Evolutionary conservation across 2,888 invertebrate genomes (phyloP), one percentile per base, ranked within the genome.

Genomic region (Sussaba pulchella): DNA sequence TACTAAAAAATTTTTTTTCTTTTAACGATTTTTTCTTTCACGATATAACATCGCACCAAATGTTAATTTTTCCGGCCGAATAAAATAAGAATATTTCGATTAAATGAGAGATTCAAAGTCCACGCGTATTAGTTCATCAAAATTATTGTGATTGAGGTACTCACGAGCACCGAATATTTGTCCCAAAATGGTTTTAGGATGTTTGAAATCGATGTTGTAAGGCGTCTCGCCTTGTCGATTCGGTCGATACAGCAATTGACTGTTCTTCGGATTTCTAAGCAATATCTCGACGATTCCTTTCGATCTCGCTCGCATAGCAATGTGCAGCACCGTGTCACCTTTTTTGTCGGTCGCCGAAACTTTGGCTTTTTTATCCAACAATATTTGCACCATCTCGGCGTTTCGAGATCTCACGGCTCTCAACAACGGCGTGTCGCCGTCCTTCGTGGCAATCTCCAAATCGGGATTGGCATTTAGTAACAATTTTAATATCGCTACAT

Each of bases 211-310:
- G 87, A 99, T 98, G 90, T 97, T 98, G 93, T 99, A 99, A 0
- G 99, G 99, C 0, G 99, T 99, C 92, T 99, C 99, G 61, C 99
- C 98, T 14, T 96, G 94, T 88, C 97, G 96, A 92, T 99, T 99
- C 14, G 99, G 98, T 86, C 98, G 94, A 92, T 99, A 99, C 45
- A 99, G 93, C 84, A 99, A 93, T 90, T 99, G 98, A 90, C 98
- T 98, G 92, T 99, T 96, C 93, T 98, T 98, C 17, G 99, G 99
- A 93, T 99, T 99, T 31, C 98, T 94, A 70, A 99, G 93, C 24
- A 99, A 94, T 77, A 99, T 96, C 93, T 99, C 99, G 0, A 98
- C 97, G 88, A 99, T 98, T 78, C 96, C 96, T 93, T 97, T 97
- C 45, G 98, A 98, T 71, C 99, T 94, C 0, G 99, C 98, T 79